These are phyloP conservation scores for Myiozetetes cayanensis DNA, from an alignment of 2,113 vertebrate species.

Conservation along the genomic window DNA sequence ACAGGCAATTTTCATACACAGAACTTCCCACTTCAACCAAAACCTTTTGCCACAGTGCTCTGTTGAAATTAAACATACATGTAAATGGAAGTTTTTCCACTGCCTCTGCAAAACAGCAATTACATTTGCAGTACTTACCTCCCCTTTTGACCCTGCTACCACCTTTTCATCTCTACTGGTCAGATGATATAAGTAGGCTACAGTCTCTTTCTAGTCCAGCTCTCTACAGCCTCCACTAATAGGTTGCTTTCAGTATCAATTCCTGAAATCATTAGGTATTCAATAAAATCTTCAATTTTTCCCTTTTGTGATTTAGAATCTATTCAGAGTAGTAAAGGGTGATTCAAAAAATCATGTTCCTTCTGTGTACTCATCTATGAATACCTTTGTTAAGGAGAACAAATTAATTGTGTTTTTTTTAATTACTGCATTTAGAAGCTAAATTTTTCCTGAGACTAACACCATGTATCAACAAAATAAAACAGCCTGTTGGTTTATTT, in stretches of 20 bases:
- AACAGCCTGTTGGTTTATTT: not conserved
- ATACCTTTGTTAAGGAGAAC: not conserved
- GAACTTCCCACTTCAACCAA: not conserved
- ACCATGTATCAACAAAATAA: not conserved
- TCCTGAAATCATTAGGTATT: not conserved
- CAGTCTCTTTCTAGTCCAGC: not conserved
- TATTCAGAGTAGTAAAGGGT: not conserved
- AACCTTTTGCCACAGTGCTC: not conserved
- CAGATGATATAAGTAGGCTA: not conserved
- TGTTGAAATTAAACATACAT: not conserved
- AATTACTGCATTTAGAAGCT: not conserved
- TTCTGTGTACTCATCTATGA: not conserved
- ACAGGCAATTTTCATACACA: conserved; percentile 32
- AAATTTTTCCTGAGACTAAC: not conserved
- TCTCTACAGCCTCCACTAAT: not conserved
- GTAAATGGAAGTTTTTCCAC: not conserved
- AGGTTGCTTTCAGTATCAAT: not conserved
- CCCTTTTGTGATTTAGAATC: not conserved
- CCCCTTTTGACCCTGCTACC: not conserved
- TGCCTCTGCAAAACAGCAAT: not conserved
- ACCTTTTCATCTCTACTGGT: not conserved
- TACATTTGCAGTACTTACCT: not conserved
- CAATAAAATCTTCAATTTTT: not conserved
- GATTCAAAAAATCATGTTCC: not conserved
- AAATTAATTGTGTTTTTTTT: not conserved